A percentile compares a stretch with the other conserved stretches of the same genome.
Conservation (phyloP, 2,888 invertebrate species). For the Protophormia terraenovae region DNA sequence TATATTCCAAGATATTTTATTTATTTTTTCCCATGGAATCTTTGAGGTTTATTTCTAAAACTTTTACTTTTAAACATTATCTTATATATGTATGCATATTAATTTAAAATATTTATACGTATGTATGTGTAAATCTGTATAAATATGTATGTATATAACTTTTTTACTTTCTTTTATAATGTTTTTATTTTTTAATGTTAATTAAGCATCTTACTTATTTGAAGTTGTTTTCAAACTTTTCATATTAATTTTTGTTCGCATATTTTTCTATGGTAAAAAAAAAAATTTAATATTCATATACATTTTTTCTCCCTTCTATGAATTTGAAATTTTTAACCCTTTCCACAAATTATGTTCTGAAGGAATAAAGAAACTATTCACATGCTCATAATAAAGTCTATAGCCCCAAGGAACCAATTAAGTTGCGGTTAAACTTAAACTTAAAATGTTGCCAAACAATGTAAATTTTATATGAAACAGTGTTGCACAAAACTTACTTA, state of each 20-base stretch:
- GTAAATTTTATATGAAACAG: constrained; percentile 25
- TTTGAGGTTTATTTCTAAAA: constrained; percentile 13
- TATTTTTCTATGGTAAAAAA: neutral
- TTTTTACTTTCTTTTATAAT: neutral
- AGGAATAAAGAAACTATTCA: constrained; percentile 33
- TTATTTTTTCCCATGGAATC: neutral
- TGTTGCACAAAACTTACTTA: constrained; percentile 18
- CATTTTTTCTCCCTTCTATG: neutral
- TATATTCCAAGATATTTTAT: neutral
- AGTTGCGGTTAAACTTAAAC: constrained; percentile 64
- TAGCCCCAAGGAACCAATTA: constrained; percentile 66
- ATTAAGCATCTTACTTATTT: constrained; percentile 49
- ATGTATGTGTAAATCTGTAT: neutral
- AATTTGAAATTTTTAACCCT: neutral
- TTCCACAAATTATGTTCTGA: neutral
- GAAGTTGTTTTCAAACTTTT: constrained; percentile 25
- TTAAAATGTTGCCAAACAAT: constrained; percentile 49
- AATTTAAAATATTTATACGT: no score
- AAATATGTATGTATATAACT: neutral
- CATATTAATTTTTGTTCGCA: constrained; percentile 14
- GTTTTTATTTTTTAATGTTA: constrained; percentile 33
- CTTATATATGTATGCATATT: neutral
- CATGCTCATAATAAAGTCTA: constrained; percentile 57
- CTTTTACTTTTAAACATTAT: neutral
- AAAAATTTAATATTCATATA: neutral